Base-by-base conservation (phyloP, 2,888 invertebrate species). In the Stramonita haemastoma region DNA sequence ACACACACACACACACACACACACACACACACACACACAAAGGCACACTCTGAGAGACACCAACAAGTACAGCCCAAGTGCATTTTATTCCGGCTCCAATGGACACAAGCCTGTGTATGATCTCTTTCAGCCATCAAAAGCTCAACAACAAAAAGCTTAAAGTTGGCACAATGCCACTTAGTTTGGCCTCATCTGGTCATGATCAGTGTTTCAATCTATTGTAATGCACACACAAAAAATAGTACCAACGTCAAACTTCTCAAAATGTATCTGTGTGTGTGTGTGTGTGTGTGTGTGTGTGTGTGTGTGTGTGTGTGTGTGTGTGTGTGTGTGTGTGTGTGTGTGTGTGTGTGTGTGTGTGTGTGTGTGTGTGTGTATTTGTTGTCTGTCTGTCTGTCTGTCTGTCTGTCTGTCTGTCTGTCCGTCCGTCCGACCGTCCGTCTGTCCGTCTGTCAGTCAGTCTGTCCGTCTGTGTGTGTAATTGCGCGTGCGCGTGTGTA, bases 271-370 rank as follows among this genome's bases (percentile, higher is more conserved):
- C 1, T n/a, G 73, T 26, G n/a, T n/a, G 73, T 11, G 73, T n/a
- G 73, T n/a, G 73, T 29, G 29, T 11, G 73, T n/a, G 73, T 73
- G 73, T 73, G 73, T 11, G 26, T 73, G n/a, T 73, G 73, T 73
- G 73, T 73, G 73, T 73, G 73, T 73, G 73, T 73, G 73, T 73
- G 73, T 73, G 73, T 73, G 73, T 73, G 73, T 73, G 73, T 73
- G 73, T 73, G 73, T 73, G 73, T n/a, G 73, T 73, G 73, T n/a
- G 73, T 73, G 73, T n/a, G 73, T 29, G 73, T 73, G 73, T 73
- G n/a, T 73, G 73, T 73, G 73, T 29, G 73, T n/a, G 73, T 73
- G 73, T 29, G 73, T 73, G n/a, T 73, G 73, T 73, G 66, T 66
- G 66, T 13, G 66, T 66, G 66, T 13, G 66, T 66, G 66, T 13